Base-by-base conservation (phyloP, 2,888 invertebrate species). In the Tipula unca region DNA sequence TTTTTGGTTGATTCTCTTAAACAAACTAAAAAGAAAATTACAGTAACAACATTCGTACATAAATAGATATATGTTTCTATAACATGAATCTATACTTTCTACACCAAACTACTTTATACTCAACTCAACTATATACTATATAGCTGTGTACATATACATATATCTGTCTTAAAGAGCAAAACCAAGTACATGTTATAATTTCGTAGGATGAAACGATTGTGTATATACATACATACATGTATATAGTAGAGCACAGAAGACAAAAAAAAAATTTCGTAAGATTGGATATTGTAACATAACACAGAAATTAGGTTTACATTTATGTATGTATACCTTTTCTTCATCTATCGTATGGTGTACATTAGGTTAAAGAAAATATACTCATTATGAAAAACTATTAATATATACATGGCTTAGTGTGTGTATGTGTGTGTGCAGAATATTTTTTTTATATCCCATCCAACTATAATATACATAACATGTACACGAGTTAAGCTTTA, bases 251-350 rank as follows among this genome's bases (percentile, higher is more conserved):
- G 25, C 69, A 69, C 48, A 54, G 17, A 48, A 48, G 10, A 48
- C n/a, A 54, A 17, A 54, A 69, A 69, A 25, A 54, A 54, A 69
- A 69, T 69, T 69, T 69, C n/a, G 10, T 69, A 69, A 69, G 69
- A 69, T 69, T 69, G 69, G 69, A 69, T 69, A 69, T 69, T 69
- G 69, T 69, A 69, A 69, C 69, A 69, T 69, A 69, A 69, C 69
- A 69, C 69, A 25, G 69, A 69, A 69, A 69, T 69, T 69, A 69
- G 69, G 69, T 69, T 69, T 69, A 69, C 69, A 69, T 69, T 69
- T 69, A 69, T 69, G 69, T 69, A n/a, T n/a, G n/a, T n/a, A n/a
- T n/a, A 69, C 69, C 69, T 69, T 69, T 69, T 69, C 69, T 69
- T 69, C 69, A 25, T 69, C 25, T 20, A 69, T 10, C 25, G 69